phyloP scores from a whole-genome alignment of 2,113 vertebrate genomes.

The Podilymbus podiceps region DNA sequence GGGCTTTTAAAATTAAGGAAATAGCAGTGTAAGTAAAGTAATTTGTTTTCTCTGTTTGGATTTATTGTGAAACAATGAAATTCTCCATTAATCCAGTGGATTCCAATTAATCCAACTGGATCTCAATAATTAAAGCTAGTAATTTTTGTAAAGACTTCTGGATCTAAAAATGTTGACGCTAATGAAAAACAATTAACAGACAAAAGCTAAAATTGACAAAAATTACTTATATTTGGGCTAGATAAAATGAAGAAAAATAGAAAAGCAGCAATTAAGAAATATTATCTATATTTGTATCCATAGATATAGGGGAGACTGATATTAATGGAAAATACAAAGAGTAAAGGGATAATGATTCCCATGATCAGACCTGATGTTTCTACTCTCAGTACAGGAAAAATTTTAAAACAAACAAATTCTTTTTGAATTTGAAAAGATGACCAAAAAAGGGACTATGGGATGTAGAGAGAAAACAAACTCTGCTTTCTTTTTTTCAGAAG shows the following conservation, averaged over 20 bases:
- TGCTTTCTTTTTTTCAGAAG: background rate
- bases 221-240: background rate
- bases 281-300: background rate
- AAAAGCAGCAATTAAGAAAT: background rate
- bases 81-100: background rate
- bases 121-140: background rate
- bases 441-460: background rate
- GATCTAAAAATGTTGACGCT: background rate
- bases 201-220: background rate
- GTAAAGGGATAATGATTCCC: background rate
- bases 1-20: background rate
- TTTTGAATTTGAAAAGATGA: background rate
- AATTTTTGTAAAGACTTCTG: background rate
- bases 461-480: background rate
- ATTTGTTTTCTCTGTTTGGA: background rate
- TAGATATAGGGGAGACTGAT: background rate
- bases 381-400: background rate
- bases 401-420: background rate
- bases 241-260: background rate
- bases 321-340: background rate
- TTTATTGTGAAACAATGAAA: background rate
- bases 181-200: background rate
- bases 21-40: background rate
- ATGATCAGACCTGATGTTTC: background rate
- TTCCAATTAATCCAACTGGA: background rate